phyloP scores from a whole-genome alignment of 2,797 vertebrate species.

The Fistularia tabacaria region DNA sequence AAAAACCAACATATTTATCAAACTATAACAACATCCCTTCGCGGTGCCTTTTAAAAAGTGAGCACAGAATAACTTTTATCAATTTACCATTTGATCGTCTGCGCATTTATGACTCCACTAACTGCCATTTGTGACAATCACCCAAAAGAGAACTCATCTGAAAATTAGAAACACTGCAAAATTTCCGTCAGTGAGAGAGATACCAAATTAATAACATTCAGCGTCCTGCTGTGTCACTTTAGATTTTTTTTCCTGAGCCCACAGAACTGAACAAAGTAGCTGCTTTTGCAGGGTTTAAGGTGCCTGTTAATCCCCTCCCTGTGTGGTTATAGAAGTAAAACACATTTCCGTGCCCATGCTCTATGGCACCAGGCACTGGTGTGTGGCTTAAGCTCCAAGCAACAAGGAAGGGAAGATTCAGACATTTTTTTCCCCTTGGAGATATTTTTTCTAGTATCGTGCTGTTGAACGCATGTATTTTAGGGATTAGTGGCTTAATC shows the following conservation, averaged over 20 bases:
- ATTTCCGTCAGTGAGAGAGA: slow-evolving; percentile 32
- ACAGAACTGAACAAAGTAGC: slow-evolving; percentile 56
- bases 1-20: too few species aligned
- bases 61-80: too few species aligned
- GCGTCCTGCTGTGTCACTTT: slow-evolving; percentile 40
- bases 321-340: slow-evolving; percentile 70
- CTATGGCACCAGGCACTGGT: slow-evolving; percentile 64
- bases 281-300: slow-evolving; percentile 64
- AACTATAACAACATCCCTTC: too few species aligned
- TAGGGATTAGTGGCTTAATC: slow-evolving; percentile 84
- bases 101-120: too few species aligned
- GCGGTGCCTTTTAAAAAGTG: too few species aligned
- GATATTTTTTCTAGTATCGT: slow-evolving; percentile 58
- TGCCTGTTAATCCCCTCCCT: slow-evolving; percentile 69
- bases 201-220: slow-evolving; percentile 12
- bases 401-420: slow-evolving; percentile 64
- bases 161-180: too few species aligned
- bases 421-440: slow-evolving; percentile 51
- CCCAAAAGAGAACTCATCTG: too few species aligned
- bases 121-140: too few species aligned
- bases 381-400: slow-evolving; percentile 71
- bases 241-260: slow-evolving; percentile 32
- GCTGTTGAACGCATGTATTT: slow-evolving; percentile 80
- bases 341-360: slow-evolving; percentile 72
- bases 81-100: too few species aligned